Percentiles rank a stretch among this genome's conserved stretches.
Conservation (phyloP, 2,797 vertebrate genomes). For the Gila robusta region DNA sequence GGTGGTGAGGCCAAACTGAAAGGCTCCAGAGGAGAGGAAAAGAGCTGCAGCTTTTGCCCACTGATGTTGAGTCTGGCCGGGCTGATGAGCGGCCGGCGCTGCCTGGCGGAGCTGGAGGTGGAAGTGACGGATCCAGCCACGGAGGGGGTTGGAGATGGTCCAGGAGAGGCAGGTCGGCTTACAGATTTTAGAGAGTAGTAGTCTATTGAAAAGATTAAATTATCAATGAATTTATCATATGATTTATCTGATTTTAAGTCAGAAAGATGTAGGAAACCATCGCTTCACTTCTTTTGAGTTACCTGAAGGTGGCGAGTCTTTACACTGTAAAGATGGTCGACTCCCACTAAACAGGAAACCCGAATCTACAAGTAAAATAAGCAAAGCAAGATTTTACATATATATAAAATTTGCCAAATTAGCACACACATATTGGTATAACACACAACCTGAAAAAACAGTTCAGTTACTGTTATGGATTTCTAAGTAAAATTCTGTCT, state of each 20-base stretch:
- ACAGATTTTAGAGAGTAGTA: constrained; percentile 88
- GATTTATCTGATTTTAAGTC: not conserved
- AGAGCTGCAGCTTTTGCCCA: constrained; percentile 87
- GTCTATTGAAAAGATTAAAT: constrained; percentile 74
- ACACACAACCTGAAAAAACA: no score
- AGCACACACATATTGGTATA: no score
- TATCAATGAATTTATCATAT: not conserved
- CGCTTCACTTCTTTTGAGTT: constrained; percentile 33
- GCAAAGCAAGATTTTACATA: not conserved
- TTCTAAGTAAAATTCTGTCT: not conserved
- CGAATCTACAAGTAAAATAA: constrained; percentile 82
- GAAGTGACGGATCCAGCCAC: constrained; percentile 89
- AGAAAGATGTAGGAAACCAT: not conserved
- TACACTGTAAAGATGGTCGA: constrained; percentile 83
- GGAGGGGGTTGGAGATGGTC: constrained; percentile 88
- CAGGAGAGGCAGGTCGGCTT: constrained; percentile 84
- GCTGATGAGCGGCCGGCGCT: constrained; percentile 93
- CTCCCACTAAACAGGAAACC: constrained; percentile 96
- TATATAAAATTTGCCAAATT: no score
- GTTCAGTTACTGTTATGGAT: not conserved
- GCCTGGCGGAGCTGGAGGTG: constrained; percentile 86
- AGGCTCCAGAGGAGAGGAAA: constrained; percentile 71
- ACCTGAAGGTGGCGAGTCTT: constrained; percentile 89
- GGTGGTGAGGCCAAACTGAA: constrained; percentile 60
- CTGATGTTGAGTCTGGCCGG: constrained; percentile 92